These are phyloP conservation scores for Acipenser transmontanus DNA, from an alignment of 2,797 vertebrate species.

Conservation along the genomic window DNA sequence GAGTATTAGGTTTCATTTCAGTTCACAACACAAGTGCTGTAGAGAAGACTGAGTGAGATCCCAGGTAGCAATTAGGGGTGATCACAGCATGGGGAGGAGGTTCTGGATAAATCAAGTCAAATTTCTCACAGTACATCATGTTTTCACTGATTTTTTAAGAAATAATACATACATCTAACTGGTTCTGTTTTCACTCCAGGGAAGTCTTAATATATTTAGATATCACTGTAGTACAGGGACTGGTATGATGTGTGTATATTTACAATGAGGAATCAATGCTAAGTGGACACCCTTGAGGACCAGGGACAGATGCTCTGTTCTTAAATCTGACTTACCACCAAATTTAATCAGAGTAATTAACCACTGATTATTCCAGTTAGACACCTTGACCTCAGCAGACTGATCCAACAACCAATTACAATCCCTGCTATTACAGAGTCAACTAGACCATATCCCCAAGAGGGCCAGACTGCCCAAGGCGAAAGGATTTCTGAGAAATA, in stretches of 20 bases:
- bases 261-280: not conserved
- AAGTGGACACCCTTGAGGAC: constrained; percentile 19
- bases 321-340: constrained; percentile 50
- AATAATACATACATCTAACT: not conserved
- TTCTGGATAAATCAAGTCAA: too few species aligned
- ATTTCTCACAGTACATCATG: too few species aligned
- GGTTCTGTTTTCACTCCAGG: not conserved
- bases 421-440: constrained; percentile 44
- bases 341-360: constrained; percentile 64
- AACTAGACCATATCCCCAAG: constrained; percentile 25
- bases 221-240: not conserved
- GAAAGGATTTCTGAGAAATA: constrained; percentile 24
- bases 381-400: constrained; percentile 55
- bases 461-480: constrained; percentile 34
- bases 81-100: too few species aligned
- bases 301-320: constrained; percentile 43
- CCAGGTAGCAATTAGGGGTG: too few species aligned
- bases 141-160: not conserved
- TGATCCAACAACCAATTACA: constrained; percentile 55
- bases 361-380: constrained; percentile 59
- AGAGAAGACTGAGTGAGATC: too few species aligned
- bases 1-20: too few species aligned
- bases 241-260: not conserved
- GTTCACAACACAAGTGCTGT: too few species aligned
- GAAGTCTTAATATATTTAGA: not conserved